Base-by-base conservation (phyloP, 92 coral and sea anemone genomes). In the Porites lobata region DNA sequence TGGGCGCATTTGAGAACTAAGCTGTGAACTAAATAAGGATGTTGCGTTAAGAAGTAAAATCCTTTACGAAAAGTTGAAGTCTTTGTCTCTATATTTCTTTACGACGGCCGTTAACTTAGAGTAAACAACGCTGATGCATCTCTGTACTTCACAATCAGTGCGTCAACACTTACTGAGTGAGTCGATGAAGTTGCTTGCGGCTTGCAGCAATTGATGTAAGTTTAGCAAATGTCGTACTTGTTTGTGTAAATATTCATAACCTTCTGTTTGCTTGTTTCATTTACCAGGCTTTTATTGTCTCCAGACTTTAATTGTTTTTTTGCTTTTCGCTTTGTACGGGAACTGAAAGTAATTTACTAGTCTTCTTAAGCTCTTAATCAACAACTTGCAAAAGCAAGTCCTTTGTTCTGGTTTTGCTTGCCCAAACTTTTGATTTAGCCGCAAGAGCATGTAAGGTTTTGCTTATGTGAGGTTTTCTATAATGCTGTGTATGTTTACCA, bases 251-350 rank as follows among this genome's bases (percentile, higher is more conserved):
- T 84, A 61, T 17, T 29, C 19, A 21, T 57, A 9, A 3, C 53
- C 47, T 47, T 80, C 19, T 74, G 87, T 73, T 84, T 84, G 54
- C 72, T 20, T 61, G 50, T 63, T 84, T 72, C 57, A 81, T 68
- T 74, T 20, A 17, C 29, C 17, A 7, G 10, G 54, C 58, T 14
- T 72, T 62, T 50, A 63, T 74, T 74, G 79, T 84, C 62, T 74
- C n/a, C 47, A 51, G 4, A 59, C n/a, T 20, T 8, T 1, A 47
- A 73, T 82, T 68, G 63, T 84, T 52, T 84, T 64, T 52, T 8
- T 65, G 76, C 52, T 81, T 68, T 51, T 12, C 79, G 32, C 51
- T 73, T 69, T 47, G 69, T 61, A 15, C 54, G 62, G 10, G 29
- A 47, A 84, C 74, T 84, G 73, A 8, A 66, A 73, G 73, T 47